Base-by-base conservation (phyloP, 2,888 invertebrate species). In the Trichacis sp. region DNA sequence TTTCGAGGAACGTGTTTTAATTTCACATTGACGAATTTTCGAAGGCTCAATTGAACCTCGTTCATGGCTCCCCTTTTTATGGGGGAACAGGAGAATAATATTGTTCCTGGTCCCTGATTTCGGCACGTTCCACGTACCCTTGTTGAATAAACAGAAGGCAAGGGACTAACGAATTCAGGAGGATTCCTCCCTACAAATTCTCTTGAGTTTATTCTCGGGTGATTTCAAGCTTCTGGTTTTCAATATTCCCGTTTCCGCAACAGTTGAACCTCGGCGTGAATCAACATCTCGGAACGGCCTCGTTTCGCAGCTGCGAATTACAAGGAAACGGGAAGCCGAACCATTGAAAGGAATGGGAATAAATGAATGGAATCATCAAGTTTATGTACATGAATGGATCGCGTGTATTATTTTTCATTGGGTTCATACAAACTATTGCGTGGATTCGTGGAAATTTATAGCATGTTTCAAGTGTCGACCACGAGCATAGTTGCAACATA, bases 41-140 rank as follows among this genome's bases (percentile, higher is more conserved):
- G 55, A 48, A 36, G 12, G 30, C 49, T 38, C 38, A 53, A 66
- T 55, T 42, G 14, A 48, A 36, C 54, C 30, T 46, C 40, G 46
- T 30, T 48, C 50, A 40, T 20, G 20, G n/a, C 24, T 49, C 24
- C 14, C 12, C 36, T 36, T 38, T 59, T 52, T 46, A 50, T 51
- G 38, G 52, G 57, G 54, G 49, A 48, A 29, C 36, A 24, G 9
- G 56, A 59, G 57, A 59, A 74, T 73, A 78, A 77, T 78, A 76
- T 78, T 78, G 75, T 77, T 78, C 8, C 70, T 68, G 74, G 71
- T 69, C 72, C 57, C 69, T 61, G 64, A 73, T 73, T 71, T 63
- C 56, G 50, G 71, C 73, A 74, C 71, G 68, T 70, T 72, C 68
- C 64, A 54, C 63, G 66, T 29, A 64, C 71, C 72, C 73, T 38